Percentiles rank a stretch among this genome's conserved stretches.
phyloP scores from a whole-genome alignment of 2,113 vertebrate genomes.

The Corythaixoides concolor region DNA sequence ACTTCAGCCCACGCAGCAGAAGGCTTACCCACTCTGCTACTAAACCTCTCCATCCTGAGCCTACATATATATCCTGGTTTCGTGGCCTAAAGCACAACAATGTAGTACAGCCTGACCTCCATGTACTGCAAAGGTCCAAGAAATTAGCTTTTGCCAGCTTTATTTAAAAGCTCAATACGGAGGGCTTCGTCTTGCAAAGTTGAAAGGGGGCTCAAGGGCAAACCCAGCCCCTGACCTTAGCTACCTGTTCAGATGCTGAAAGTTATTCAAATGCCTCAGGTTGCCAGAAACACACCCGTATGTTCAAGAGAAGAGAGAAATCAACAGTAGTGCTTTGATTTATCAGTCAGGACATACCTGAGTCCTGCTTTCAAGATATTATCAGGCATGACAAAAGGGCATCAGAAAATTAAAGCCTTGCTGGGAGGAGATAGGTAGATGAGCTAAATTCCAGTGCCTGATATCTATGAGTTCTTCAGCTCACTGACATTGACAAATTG shows the following conservation, averaged over 20 bases:
- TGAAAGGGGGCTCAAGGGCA: background rate
- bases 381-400: background rate
- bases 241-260: background rate
- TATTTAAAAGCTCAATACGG: background rate
- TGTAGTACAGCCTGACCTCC: too few species aligned
- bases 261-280: background rate
- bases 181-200: background rate
- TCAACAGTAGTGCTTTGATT: background rate
- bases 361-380: background rate
- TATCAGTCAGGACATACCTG: background rate
- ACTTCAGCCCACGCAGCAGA: background rate
- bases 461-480: background rate
- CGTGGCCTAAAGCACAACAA: too few species aligned
- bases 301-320: background rate
- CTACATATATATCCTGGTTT: too few species aligned
- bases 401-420: background rate
- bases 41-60: background rate
- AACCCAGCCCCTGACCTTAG: background rate
- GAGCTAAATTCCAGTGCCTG: background rate
- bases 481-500: background rate
- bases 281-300: background rate
- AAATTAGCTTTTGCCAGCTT: background rate
- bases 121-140: background rate
- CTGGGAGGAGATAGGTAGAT: background rate
- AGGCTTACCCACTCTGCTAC: background rate